Evolutionary conservation across 2,797 vertebrate species (phyloP).

Genomic region (Tokudaia tokunoshimensis): DNA sequence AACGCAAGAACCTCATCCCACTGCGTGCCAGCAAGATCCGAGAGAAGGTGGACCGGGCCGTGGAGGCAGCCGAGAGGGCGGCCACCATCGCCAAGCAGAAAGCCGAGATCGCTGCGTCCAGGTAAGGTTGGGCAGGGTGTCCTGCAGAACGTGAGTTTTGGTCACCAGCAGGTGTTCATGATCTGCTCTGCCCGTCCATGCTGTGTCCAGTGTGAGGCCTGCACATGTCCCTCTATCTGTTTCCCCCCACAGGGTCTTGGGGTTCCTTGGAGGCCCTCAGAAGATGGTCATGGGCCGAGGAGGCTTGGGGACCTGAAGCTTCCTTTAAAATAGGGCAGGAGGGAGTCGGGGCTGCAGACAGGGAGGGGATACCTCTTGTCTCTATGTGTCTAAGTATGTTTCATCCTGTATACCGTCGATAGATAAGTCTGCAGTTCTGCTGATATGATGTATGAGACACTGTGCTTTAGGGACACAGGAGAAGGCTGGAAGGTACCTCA

Average conservation of each 20-base stretch:
- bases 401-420: accelerated
- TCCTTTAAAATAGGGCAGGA: not conserved
- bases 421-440: too few species aligned
- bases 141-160: too few species aligned
- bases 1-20: slow-evolving; percentile 98
- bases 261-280: not conserved
- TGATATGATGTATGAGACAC: accelerated
- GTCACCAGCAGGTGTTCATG: accelerated
- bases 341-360: not conserved
- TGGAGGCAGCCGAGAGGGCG: slow-evolving; percentile 95
- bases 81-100: slow-evolving; percentile 96
- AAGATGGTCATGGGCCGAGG: not conserved
- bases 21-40: slow-evolving; percentile 98
- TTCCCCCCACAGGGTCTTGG: accelerated
- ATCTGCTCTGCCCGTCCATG: accelerated
- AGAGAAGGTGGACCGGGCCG: slow-evolving; percentile 97
- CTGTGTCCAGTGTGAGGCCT: accelerated
- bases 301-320: not conserved
- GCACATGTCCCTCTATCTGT: accelerated
- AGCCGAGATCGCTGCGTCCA: slow-evolving; percentile 96
- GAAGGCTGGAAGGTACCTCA: not conserved
- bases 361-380: not conserved
- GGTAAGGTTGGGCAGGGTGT: slow-evolving; percentile 87
- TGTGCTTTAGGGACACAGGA: accelerated
- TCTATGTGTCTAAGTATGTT: too few species aligned